Conservation (phyloP, 1,140 invertebrate genomes). For the Asbolus verrucosus region DNA sequence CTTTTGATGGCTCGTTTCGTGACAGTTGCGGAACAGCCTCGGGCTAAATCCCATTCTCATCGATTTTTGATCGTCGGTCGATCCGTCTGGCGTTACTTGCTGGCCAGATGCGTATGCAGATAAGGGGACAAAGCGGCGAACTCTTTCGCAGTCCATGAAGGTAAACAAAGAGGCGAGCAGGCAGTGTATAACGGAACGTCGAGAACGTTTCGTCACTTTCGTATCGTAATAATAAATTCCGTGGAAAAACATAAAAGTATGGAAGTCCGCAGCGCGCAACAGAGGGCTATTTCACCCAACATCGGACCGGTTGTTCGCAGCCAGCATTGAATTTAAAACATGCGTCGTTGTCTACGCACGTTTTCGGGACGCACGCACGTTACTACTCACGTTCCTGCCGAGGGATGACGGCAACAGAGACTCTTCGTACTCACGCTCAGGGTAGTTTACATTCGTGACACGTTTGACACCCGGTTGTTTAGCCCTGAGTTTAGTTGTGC, state of each 20-base stretch:
- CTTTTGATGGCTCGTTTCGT: not conserved
- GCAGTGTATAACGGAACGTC: constrained; percentile 33
- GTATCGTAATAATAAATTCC: constrained; percentile 32
- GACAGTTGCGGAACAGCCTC: too few species aligned
- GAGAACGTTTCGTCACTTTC: constrained; percentile 27
- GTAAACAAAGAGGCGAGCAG: constrained; percentile 17
- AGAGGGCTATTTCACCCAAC: constrained; percentile 11
- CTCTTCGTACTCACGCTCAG: not conserved
- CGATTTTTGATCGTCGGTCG: too few species aligned
- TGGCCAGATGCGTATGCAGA: constrained; percentile 19
- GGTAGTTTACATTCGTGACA: constrained; percentile 44
- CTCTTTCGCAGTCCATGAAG: constrained; percentile 25
- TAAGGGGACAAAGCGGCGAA: constrained; percentile 18
- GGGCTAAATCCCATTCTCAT: not conserved
- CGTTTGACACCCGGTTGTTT: constrained; percentile 47
- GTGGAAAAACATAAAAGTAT: constrained; percentile 20
- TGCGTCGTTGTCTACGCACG: constrained; percentile 21
- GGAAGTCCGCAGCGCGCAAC: constrained; percentile 23
- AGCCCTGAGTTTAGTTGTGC: constrained; percentile 28
- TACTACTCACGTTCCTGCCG: constrained; percentile 24
- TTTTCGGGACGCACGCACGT: constrained; percentile 28
- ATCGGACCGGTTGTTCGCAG: constrained; percentile 16
- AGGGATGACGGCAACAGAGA: constrained; percentile 18
- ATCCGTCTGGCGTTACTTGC: not conserved
- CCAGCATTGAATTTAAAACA: constrained; percentile 31